Conservation (phyloP, 2,113 vertebrate genomes). For the Rhinopomastus cyanomelas region DNA sequence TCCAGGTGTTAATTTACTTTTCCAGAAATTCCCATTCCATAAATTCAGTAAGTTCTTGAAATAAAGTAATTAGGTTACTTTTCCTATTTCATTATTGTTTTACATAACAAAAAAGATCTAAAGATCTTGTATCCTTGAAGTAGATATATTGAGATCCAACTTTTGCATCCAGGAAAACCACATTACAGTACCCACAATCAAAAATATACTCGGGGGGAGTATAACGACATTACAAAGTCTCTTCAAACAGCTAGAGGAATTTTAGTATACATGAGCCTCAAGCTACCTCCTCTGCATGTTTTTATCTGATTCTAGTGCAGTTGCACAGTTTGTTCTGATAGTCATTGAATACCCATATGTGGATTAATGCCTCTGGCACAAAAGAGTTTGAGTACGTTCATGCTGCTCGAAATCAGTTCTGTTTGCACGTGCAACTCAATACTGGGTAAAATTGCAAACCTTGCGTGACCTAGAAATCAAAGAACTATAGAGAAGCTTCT, state of each 20-base stretch:
- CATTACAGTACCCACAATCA: slow-evolving; percentile 5
- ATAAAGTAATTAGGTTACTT: not conserved
- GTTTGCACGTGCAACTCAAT: not conserved
- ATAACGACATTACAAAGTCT: slow-evolving; percentile 20
- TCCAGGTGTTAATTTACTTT: not conserved
- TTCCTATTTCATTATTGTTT: not conserved
- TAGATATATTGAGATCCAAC: not conserved
- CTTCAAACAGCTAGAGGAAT: slow-evolving; percentile 37
- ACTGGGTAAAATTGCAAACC: not conserved
- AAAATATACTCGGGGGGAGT: slow-evolving; percentile 8
- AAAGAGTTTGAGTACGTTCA: not conserved
- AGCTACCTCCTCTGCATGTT: slow-evolving; percentile 52
- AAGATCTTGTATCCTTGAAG: not conserved
- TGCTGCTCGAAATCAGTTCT: not conserved
- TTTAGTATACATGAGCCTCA: slow-evolving; percentile 40
- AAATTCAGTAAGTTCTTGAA: not conserved
- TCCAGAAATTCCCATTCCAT: not conserved
- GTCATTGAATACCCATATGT: slow-evolving; percentile 25
- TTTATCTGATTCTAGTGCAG: slow-evolving; percentile 26
- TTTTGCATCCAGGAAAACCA: slow-evolving; percentile 7
- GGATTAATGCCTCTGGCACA: slow-evolving; percentile 22
- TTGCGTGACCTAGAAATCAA: not conserved
- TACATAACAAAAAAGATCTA: not conserved
- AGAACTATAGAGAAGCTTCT: not conserved
- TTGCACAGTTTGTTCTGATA: slow-evolving; percentile 22